A percentile compares a stretch with the other conserved stretches of the same genome.
Evolutionary conservation across 1,140 invertebrate genomes (phyloP).

Genomic region (Dufourea novaeangliae): DNA sequence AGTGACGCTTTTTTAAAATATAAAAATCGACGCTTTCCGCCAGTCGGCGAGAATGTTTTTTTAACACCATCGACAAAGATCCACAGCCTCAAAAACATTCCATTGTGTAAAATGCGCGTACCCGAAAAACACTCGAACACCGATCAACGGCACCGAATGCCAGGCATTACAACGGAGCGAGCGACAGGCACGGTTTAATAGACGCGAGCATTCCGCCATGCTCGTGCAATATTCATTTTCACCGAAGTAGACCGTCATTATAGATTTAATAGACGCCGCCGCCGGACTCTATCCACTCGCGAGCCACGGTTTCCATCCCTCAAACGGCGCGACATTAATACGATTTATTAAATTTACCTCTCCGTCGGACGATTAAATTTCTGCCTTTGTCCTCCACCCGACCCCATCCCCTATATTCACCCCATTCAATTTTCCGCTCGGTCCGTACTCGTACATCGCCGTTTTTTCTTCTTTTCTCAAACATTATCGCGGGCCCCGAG

Average conservation of each 20-base stretch:
- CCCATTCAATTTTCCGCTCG: too few species aligned
- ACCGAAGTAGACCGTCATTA: not conserved
- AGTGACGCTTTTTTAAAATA: too few species aligned
- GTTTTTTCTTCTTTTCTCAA: not conserved
- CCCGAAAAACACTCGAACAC: too few species aligned
- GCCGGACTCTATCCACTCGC: not conserved
- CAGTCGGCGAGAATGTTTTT: too few species aligned
- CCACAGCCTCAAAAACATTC: too few species aligned
- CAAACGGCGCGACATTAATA: not conserved
- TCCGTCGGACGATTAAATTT: not conserved
- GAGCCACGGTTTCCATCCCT: not conserved
- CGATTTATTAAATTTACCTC: constrained; percentile 19
- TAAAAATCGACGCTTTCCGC: too few species aligned
- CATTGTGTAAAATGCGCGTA: too few species aligned
- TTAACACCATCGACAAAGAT: too few species aligned
- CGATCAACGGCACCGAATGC: too few species aligned
- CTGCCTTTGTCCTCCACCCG: not conserved
- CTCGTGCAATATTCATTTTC: constrained; percentile 2
- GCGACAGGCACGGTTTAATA: not conserved
- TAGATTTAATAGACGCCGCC: constrained; percentile 10
- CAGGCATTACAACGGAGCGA: not conserved
- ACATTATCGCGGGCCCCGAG: not conserved
- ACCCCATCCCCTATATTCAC: not conserved
- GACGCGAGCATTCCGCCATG: not conserved
- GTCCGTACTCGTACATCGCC: too few species aligned